Conservation (phyloP, 2,113 vertebrate species). For the Brachionichthys hirsutus region DNA sequence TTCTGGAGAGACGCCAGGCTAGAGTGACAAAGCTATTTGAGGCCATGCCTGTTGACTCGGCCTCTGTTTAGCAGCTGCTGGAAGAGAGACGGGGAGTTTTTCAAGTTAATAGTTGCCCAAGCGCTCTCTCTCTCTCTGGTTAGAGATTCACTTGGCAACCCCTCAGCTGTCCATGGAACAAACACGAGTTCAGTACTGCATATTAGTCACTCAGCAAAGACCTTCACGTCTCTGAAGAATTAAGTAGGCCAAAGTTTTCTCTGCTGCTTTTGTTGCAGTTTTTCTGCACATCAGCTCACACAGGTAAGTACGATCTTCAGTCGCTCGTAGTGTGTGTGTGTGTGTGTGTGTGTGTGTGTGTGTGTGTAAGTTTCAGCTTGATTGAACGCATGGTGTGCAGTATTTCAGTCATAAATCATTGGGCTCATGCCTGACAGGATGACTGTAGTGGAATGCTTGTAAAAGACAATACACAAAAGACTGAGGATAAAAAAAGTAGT, state of each 20-base stretch:
- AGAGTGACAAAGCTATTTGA: slow-evolving; percentile 45
- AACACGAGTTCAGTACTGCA: slow-evolving; percentile 35
- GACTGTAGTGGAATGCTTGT: slow-evolving; percentile 39
- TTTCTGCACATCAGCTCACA: not conserved
- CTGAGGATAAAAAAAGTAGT: slow-evolving; percentile 4
- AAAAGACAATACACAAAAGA: slow-evolving; percentile 46
- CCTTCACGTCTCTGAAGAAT: slow-evolving; percentile 6
- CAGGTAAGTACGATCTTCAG: slow-evolving; percentile 5
- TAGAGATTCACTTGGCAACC: slow-evolving; percentile 65
- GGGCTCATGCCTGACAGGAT: slow-evolving; percentile 37
- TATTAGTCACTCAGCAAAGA: slow-evolving; percentile 41
- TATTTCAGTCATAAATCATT: slow-evolving; percentile 32
- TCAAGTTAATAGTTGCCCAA: slow-evolving; percentile 66
- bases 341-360: too few relatives aligned
- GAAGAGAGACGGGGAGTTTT: slow-evolving; percentile 50
- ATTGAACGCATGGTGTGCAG: slow-evolving; percentile 11
- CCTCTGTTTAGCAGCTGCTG: slow-evolving; percentile 55
- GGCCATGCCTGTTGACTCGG: slow-evolving; percentile 44
- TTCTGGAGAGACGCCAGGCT: slow-evolving; percentile 29
- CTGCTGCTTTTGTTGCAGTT: not conserved
- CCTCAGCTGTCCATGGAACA: slow-evolving; percentile 44
- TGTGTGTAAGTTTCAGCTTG: not conserved
- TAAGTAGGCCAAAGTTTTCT: not conserved
- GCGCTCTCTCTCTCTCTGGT: slow-evolving; percentile 52
- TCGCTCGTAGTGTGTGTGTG: too few relatives aligned